Percentiles rank a stretch among this genome's conserved stretches.
phyloP scores from a whole-genome alignment of 2,797 vertebrate species.

The Acomys russatus region DNA sequence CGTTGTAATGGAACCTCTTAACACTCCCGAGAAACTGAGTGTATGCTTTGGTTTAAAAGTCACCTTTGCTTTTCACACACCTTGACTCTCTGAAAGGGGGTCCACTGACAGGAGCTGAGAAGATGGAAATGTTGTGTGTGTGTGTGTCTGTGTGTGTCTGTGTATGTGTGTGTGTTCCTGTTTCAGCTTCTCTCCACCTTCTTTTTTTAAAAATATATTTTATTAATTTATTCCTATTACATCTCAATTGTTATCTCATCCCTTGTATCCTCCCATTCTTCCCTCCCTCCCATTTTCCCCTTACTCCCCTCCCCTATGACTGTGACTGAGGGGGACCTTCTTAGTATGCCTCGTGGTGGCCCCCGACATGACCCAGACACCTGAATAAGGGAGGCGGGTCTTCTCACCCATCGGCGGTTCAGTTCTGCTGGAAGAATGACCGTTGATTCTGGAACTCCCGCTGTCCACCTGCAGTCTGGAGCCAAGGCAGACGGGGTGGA shows the following conservation, averaged over 20 bases:
- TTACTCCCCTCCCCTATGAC: too few relatives aligned
- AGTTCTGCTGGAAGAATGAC: neutral
- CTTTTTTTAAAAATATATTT: too few relatives aligned
- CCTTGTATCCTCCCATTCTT: too few relatives aligned
- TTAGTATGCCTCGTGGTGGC: rapidly evolving
- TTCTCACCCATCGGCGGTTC: neutral
- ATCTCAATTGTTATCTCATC: too few relatives aligned
- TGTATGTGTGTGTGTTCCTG: neutral
- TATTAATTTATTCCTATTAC: too few relatives aligned
- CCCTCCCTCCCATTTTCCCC: too few relatives aligned
- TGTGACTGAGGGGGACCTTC: too few relatives aligned
- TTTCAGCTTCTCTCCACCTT: rapidly evolving
- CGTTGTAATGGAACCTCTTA: neutral
- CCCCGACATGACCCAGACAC: neutral
- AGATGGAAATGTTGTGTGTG: too few relatives aligned
- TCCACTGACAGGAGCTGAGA: neutral
- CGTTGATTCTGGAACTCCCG: neutral
- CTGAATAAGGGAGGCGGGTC: neutral
- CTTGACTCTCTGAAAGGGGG: neutral
- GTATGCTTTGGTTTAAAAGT: conserved; percentile 53
- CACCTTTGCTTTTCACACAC: conserved; percentile 4
- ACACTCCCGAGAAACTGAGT: neutral
- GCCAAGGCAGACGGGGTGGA: rapidly evolving
- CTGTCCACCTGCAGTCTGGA: neutral
- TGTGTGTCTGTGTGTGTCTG: too few relatives aligned